Base-by-base conservation (phyloP, 2,113 vertebrate genomes). In the Melanerpes aurifrons region DNA sequence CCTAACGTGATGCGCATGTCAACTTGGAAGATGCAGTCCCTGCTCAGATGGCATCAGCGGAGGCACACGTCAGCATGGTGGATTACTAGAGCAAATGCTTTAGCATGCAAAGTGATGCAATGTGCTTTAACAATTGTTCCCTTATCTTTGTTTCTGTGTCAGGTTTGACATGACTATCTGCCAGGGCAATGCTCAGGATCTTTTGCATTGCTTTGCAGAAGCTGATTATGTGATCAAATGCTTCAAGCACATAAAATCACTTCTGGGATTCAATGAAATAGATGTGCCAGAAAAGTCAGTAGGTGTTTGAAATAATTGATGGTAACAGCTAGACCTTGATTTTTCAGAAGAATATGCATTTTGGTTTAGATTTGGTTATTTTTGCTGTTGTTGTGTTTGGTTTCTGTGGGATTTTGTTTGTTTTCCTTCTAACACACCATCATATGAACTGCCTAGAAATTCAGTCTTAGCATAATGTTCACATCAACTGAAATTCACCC, bases 41-140 rank as follows among this genome's bases (percentile, higher is more conserved):
- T 85, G 70, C 74, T 95, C 90, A 64, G 64, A 93, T 62, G 85
- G 78, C 87, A 94, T 96, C 95, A 90, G 86, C 82, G 86, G 59
- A 90, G 81, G 86, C 76, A 92, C 87, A 82, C 10, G 5, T 95
- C 92, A 94, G 93, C 95, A 92, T 96, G 94, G 95, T 96, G 94
- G 87, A 91, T 95, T 90, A 93, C 94, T 94, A 96, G 89, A 94
- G 91, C 74, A 90, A 94, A 87, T 89, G 76, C 83, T 94, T 88
- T 93, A 94, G 74, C 84, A 89, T 88, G 94, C 86, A 90, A 93
- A 90, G 77, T 87, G 96, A 96, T 90, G 88, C 88, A 92, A 96
- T 95, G 45, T 64, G 28, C 94, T 95, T 93, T 92, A 95, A 94
- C 96, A 89, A 85, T 94, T 85, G 87, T 80, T 96, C 83, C 70